Conservation (phyloP, 1,140 invertebrate genomes). For the Musca vetustissima region DNA sequence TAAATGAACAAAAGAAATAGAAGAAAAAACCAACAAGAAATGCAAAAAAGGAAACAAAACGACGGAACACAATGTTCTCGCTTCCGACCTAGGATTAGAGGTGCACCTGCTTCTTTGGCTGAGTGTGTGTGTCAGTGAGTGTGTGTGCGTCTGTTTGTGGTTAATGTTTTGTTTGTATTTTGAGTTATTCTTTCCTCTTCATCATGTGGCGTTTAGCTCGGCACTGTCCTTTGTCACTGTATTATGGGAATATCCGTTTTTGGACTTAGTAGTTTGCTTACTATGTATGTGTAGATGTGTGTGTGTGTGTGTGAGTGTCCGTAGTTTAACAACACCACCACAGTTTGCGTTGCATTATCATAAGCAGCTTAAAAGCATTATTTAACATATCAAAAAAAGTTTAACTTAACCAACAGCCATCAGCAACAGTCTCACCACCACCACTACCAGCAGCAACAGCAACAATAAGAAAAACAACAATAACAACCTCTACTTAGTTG, state of each 20-base stretch:
- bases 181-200: slow-evolving; percentile 6
- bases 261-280: not conserved
- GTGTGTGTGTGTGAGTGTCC: slow-evolving; percentile 3
- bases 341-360: slow-evolving; percentile 21
- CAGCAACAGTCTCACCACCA: no score
- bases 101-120: no score
- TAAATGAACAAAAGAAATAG: no score
- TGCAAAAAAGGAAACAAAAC: no score
- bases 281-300: not conserved
- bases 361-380: slow-evolving; percentile 22
- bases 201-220: not conserved
- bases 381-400: slow-evolving; percentile 23
- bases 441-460: not conserved
- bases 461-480: not conserved
- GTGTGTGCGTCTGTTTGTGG: not conserved
- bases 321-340: slow-evolving; percentile 13
- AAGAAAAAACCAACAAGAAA: no score
- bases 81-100: no score
- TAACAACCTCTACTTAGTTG: no score
- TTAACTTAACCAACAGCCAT: slow-evolving; percentile 13
- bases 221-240: not conserved
- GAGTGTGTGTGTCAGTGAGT: no score
- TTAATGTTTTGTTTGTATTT: not conserved
- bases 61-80: no score
- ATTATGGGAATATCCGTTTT: not conserved